Base-by-base conservation (phyloP, 2,888 invertebrate species). In the Acronicta alni region DNA sequence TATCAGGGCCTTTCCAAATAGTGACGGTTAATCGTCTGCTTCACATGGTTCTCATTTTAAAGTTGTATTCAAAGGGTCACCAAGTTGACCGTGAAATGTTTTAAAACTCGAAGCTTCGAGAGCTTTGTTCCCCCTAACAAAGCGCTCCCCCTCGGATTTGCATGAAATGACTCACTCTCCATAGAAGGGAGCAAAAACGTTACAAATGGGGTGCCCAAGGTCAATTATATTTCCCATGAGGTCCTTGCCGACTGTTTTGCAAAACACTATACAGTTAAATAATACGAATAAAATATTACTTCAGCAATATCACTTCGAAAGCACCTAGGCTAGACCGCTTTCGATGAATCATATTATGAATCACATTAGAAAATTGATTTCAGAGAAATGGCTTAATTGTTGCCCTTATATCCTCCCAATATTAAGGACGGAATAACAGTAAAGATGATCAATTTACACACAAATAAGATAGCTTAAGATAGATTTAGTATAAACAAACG, bases 191-290 rank as follows among this genome's bases (percentile, higher is more conserved):
- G 35, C n/a, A 35, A 35, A n/a, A 35, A 5, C 35, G 35, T 35
- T 35, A 35, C 35, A 35, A n/a, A 35, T 35, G n/a, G 35, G 35
- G 35, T n/a, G 35, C 35, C 7, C n/a, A 35, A 35, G 35, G 35
- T 35, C n/a, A 35, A 35, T 35, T 35, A 35, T 8, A 35, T 35
- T n/a, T 35, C 5, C n/a, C n/a, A 1, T n/a, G 7, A n/a, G 35
- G n/a, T 35, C 14, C n/a, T n/a, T 35, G 35, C 35, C n/a, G n/a
- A n/a, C 35, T 3, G 4, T 12, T 35, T 30, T 12, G 3, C 32
- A 35, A 35, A n/a, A 35, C 1, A 10, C 10, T 3, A 32, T 12
- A 32, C 14, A 32, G 32, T 5, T 32, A 32, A 14, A 12, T 6
- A 30, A 12, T 14, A 14, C 14, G 14, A n/a, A n/a, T 35, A n/a